Conservation (phyloP, 2,888 invertebrate species). For the Meiosimyza platycephala region DNA sequence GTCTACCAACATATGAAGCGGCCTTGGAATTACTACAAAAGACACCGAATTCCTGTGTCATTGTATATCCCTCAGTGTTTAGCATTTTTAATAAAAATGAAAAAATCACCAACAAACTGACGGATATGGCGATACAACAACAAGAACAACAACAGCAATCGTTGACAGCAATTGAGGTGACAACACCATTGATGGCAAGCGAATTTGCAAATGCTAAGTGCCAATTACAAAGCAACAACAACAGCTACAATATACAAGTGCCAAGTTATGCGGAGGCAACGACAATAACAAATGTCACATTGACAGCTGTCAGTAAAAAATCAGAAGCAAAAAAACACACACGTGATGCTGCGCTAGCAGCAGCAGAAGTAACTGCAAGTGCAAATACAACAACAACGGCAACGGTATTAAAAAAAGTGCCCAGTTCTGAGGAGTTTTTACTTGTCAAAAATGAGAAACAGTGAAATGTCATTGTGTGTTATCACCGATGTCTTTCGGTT, state of each 20-base stretch:
- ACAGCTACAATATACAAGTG: conserved; percentile 25
- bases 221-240: conserved; percentile 41
- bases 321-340: conserved; percentile 13
- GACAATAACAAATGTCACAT: conserved; percentile 19
- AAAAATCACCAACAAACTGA: conserved; percentile 43
- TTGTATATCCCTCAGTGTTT: conserved; percentile 63
- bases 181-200: conserved; percentile 40
- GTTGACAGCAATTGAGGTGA: conserved; percentile 32
- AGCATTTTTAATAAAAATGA: conserved; percentile 60
- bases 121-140: conserved; percentile 38
- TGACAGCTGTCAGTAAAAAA: conserved; percentile 31
- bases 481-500: not conserved
- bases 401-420: conserved; percentile 41
- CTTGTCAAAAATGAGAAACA: not conserved
- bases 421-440: conserved; percentile 18
- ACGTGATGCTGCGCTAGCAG: conserved; percentile 27
- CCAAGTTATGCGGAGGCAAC: conserved; percentile 24
- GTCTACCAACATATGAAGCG: conserved; percentile 74
- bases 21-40: conserved; percentile 72
- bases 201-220: conserved; percentile 34
- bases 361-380: conserved; percentile 31
- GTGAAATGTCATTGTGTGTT: not conserved
- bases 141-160: conserved; percentile 35
- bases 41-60: conserved; percentile 60
- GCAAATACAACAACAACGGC: conserved; percentile 34